Percentiles rank a stretch among this genome's conserved stretches.
phyloP scores from a whole-genome alignment of 2,797 vertebrate genomes.

The Gastrophryne carolinensis region DNA sequence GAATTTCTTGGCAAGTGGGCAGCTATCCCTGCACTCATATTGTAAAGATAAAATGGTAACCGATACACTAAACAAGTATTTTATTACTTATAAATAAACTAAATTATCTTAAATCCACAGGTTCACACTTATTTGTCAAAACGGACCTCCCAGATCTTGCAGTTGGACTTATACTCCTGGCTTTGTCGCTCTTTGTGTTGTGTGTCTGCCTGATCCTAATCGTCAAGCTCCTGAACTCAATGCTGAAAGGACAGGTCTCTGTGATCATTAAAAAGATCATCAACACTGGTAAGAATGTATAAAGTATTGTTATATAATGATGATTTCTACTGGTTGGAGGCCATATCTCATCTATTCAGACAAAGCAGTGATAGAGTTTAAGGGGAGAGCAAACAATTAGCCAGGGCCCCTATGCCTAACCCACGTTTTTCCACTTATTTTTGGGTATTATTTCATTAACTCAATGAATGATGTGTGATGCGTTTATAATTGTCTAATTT shows the following conservation, averaged over 20 bases:
- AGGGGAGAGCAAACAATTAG: too few species aligned
- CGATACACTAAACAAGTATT: not conserved
- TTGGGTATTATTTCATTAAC: too few species aligned
- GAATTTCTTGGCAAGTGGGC: too few species aligned
- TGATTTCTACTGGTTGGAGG: too few species aligned
- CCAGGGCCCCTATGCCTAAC: too few species aligned
- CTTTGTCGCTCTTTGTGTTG: constrained; percentile 78
- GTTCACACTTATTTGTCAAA: constrained; percentile 81
- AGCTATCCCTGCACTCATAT: too few species aligned
- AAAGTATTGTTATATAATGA: not conserved
- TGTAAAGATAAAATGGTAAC: too few species aligned
- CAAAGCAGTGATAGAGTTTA: too few species aligned
- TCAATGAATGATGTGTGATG: too few species aligned
- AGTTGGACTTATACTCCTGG: constrained; percentile 86
- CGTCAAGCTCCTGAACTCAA: constrained; percentile 92
- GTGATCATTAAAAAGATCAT: constrained; percentile 91
- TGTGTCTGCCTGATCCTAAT: constrained; percentile 90
- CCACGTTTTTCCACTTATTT: too few species aligned
- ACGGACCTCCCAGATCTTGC: constrained; percentile 75
- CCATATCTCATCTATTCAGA: too few species aligned
- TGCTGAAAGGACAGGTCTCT: constrained; percentile 92
- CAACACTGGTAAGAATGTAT: constrained; percentile 82
- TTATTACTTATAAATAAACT: not conserved
- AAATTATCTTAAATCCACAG: constrained; percentile 62
- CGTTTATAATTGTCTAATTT: too few species aligned